phyloP scores from a whole-genome alignment of 2,797 vertebrate species.

The Coranthus polyacanthus region DNA sequence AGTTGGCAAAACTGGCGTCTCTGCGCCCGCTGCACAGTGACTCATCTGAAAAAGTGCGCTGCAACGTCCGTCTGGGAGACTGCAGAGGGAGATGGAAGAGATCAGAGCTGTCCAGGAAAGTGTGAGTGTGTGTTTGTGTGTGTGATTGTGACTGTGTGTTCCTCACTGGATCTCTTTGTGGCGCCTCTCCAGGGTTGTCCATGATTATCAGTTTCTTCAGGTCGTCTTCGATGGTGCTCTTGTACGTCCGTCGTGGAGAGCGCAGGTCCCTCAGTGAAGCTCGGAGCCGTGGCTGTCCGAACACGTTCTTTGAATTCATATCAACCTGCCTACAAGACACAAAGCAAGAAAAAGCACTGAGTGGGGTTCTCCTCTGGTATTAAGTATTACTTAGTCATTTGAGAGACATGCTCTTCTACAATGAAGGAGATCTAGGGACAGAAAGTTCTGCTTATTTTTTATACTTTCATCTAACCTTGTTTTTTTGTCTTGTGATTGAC shows the following conservation, averaged over 20 bases:
- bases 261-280: slow-evolving; percentile 93
- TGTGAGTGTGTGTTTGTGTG: neutral
- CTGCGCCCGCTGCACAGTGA: slow-evolving; percentile 93
- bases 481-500: neutral
- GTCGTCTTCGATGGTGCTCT: slow-evolving; percentile 94
- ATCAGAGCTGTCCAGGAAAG: slow-evolving; percentile 18
- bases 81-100: slow-evolving; percentile 42
- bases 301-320: slow-evolving; percentile 91
- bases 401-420: no score
- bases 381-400: no score
- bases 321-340: slow-evolving; percentile 88
- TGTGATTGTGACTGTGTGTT: neutral
- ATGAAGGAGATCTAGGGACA: no score
- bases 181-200: slow-evolving; percentile 86
- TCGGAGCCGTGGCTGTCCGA: slow-evolving; percentile 92
- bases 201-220: slow-evolving; percentile 95
- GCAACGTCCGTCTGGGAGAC: slow-evolving; percentile 89
- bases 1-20: slow-evolving; percentile 85
- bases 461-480: neutral
- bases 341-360: slow-evolving; percentile 5
- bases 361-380: no score
- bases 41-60: slow-evolving; percentile 94
- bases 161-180: slow-evolving; percentile 84
- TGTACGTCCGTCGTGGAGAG: slow-evolving; percentile 91
- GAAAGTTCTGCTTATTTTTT: neutral